Base-by-base conservation (phyloP, 2,797 vertebrate genomes). In the Labeo calbasu region DNA sequence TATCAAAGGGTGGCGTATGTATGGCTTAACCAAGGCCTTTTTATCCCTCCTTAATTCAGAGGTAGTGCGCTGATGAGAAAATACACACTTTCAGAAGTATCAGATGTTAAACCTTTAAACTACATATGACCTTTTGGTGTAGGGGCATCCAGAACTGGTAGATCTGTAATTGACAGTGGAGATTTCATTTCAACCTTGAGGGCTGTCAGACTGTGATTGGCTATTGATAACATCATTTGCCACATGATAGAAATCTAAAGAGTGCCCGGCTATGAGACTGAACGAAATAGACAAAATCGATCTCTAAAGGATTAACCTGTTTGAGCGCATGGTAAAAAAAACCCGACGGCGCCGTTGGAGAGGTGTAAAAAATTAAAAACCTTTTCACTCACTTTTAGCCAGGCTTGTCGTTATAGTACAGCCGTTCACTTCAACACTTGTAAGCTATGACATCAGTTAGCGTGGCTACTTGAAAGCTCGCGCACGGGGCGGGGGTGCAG, bases 391-490 rank as follows among this genome's bases (percentile, higher is more conserved):
- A 40, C 46, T 78, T 83, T 73, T 10, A 36, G 53, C 32, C 73
- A 63, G 25, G 28, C 51, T 66, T 48, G 50, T 78, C 84, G 81
- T 59, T 81, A 85, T 48, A 43, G 51, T 65, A 82, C 28, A 81
- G n/a, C 61, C 77, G 21, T 77, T 88, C 80, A 76, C 79, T 57
- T 81, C 79, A 84, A 82, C 85, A 88, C 91, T 91, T 90, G 92
- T 91, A 91, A 92, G 92, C 89, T 91, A 91, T 96, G 94, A 95
- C 94, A 94, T 95, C 94, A 95, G 92, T 92, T 90, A 89, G 84
- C 91, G 86, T 79, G 91, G 83, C 40, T 86, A 88, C 82, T 85
- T 77, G 88, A 88, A 92, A 88, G 88, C 91, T 89, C 90, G 88
- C 91, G 90, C 91, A 91, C 90, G 91, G 89, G 92, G 94, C 92